Percentiles rank a stretch among this genome's conserved stretches.
Conservation (phyloP, 1,140 invertebrate species). For the Drosophila pectinifera region DNA sequence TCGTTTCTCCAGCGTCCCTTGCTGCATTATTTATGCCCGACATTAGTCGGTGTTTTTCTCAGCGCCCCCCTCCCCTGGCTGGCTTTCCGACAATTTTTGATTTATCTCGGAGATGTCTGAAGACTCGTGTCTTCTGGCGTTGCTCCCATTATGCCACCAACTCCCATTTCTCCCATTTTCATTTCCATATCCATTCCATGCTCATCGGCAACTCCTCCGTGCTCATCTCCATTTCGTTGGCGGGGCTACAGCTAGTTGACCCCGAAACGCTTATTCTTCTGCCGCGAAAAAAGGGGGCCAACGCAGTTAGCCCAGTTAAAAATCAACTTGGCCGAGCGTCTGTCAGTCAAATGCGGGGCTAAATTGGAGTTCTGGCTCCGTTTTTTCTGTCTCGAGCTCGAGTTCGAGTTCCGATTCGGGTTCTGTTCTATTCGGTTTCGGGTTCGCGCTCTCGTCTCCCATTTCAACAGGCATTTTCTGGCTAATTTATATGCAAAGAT, state of each 20-base stretch:
- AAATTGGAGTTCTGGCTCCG: constrained; percentile 39
- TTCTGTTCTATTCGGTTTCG: constrained; percentile 20
- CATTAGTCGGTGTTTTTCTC: constrained; percentile 48
- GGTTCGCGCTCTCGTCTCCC: constrained; percentile 44
- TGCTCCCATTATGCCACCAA: constrained; percentile 55
- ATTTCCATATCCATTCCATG: constrained; percentile 41
- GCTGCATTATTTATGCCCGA: constrained; percentile 50
- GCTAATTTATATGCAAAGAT: constrained; percentile 80
- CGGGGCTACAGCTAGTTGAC: constrained; percentile 66
- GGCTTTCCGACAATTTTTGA: constrained; percentile 46
- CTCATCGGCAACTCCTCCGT: constrained; percentile 22
- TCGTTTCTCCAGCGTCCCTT: constrained; percentile 6
- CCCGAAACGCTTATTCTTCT: constrained; percentile 57
- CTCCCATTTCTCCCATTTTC: constrained; percentile 35
- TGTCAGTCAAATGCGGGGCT: constrained; percentile 31
- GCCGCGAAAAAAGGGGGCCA: constrained; percentile 39
- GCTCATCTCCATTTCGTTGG: constrained; percentile 64
- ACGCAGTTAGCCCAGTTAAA: constrained; percentile 69
- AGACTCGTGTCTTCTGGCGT: constrained; percentile 28
- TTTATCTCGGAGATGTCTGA: constrained; percentile 48
- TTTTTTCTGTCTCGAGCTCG: constrained; percentile 12
- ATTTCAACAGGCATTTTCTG: constrained; percentile 69
- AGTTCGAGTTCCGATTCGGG: constrained; percentile 30
- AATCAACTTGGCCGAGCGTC: constrained; percentile 41
- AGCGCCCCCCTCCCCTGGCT: not conserved